Evolutionary conservation across 2,888 invertebrate species (phyloP).

Genomic region (Linnaemya vulpina): DNA sequence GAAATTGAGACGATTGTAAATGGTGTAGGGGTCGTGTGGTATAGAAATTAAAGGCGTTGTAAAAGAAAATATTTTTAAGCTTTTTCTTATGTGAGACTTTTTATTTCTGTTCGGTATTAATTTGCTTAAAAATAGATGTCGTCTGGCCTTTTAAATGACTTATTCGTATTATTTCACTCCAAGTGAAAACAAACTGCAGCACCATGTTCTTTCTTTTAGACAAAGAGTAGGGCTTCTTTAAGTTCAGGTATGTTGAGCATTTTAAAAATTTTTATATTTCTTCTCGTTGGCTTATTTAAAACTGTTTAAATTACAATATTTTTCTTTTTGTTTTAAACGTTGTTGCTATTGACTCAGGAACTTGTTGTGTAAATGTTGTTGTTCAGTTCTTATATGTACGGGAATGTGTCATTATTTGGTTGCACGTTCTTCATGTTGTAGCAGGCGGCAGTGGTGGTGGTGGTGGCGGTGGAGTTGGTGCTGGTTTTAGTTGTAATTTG

Average conservation of each 20-base stretch:
- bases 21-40: not conserved
- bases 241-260: not conserved
- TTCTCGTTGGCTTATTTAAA: not conserved
- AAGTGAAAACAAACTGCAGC: too few relatives aligned
- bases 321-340: conserved; percentile 13
- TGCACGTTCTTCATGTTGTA: conserved; percentile 71
- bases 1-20: not conserved
- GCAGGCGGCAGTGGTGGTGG: conserved; percentile 21
- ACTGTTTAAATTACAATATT: conserved; percentile 42
- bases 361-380: conserved; percentile 60
- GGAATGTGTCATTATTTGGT: conserved; percentile 66
- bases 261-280: not conserved
- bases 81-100: too few relatives aligned
- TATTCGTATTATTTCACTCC: too few relatives aligned
- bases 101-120: too few relatives aligned
- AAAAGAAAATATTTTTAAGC: too few relatives aligned
- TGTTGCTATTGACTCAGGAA: conserved; percentile 40
- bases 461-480: conserved; percentile 8
- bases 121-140: too few relatives aligned
- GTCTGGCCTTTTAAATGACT: too few relatives aligned
- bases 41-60: too few relatives aligned
- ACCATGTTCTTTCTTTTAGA: too few relatives aligned
- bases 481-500: conserved; percentile 42
- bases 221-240: not conserved
- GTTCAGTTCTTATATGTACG: conserved; percentile 28